phyloP scores from a whole-genome alignment of 1,140 invertebrate genomes.

The Calliphora vicina region DNA sequence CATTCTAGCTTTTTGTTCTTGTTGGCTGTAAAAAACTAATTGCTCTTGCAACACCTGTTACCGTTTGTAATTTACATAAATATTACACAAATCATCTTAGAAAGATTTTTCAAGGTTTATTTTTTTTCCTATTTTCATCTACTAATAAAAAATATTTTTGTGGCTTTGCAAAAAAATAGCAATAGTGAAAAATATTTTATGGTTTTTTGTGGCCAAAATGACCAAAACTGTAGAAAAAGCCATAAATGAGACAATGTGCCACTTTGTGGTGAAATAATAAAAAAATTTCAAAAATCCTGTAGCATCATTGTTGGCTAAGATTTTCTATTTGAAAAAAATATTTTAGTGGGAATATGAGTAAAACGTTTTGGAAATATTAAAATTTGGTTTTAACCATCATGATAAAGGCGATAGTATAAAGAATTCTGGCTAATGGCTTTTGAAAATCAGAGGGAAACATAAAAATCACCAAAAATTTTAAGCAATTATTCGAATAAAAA shows the following conservation, averaged over 20 bases:
- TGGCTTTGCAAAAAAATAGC: not conserved
- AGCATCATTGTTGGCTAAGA: not conserved
- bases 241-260: too few relatives aligned
- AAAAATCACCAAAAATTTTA: too few relatives aligned
- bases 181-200: not conserved
- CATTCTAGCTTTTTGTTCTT: not conserved
- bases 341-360: not conserved
- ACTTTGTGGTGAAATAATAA: too few relatives aligned
- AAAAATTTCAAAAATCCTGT: not conserved
- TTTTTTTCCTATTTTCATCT: not conserved
- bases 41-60: not conserved
- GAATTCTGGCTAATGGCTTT: too few relatives aligned
- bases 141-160: not conserved
- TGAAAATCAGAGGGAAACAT: too few relatives aligned
- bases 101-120: not conserved
- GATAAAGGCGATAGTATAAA: too few relatives aligned
- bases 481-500: too few relatives aligned
- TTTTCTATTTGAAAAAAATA: not conserved
- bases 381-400: not conserved
- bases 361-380: not conserved
- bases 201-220: not conserved
- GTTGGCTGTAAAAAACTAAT: not conserved
- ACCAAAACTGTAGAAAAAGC: too few relatives aligned
- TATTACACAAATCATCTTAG: not conserved
- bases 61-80: not conserved